Base-by-base conservation (phyloP, 35 echinoderm and acorn worm species). In the Chiridota heheva region DNA sequence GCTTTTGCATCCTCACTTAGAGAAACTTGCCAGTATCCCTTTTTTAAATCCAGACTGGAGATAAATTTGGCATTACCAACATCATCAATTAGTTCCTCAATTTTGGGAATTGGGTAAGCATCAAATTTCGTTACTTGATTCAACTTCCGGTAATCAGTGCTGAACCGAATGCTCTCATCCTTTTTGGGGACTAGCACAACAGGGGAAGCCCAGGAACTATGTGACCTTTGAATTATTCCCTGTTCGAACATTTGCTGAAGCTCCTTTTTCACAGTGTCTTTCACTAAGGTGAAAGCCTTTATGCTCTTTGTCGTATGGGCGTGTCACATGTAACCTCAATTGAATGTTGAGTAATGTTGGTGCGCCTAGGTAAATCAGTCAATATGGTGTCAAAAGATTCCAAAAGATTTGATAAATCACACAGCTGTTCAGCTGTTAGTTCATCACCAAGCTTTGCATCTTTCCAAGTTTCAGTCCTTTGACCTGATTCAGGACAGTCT, bases 71-170 rank as follows among this genome's bases (percentile, higher is more conserved):
- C 18, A 10, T 66, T 43, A 16, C 73, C 76, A 20, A 89, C 49
- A 7, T 36, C 44, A 72, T 82, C 86, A 10, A 88, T 40, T 20
- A 90, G 65, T 15, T 79, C 81, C 2, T 86, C 72, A 13, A 91
- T 82, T 42, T 51, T 91, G 1, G 88, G 72, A 81, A 85, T 91
- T 4, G 82, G 47, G 40, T 91, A 86, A 3, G 72, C 68, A 71
- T 91, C 81, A 79, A 85, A 91, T 62, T 83, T 63, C 4, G 80
- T 90, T n/a, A 84, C 65, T 20, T 57, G 15, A 60, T 81, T 82
- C 15, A 81, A 33, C 53, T 88, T 22, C 31, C 46, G 0, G 31
- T 59, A 80, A 39, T 88, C 40, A 51, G 75, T 48, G 57, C 73
- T 81, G 29, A 88, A 80, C 38, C 85, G 43, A 22, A 51, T 56